Conservation (phyloP, 1,140 invertebrate genomes). For the Forficula auricularia region DNA sequence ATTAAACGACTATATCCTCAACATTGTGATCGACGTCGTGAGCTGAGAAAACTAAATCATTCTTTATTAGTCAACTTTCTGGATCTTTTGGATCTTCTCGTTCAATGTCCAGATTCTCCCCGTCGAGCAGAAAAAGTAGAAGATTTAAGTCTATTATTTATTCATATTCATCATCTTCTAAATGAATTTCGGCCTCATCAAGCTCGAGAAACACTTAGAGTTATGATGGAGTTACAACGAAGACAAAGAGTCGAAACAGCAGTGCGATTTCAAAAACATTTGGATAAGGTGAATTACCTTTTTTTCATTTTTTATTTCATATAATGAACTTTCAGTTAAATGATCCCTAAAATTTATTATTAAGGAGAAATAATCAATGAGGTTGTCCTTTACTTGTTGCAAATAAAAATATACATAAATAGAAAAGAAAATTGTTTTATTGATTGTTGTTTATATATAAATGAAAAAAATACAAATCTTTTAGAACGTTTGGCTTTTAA, state of each 20-base stretch:
- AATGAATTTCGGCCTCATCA: slow-evolving; percentile 97
- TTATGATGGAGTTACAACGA: slow-evolving; percentile 93
- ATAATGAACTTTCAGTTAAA: no score
- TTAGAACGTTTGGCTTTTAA: no score
- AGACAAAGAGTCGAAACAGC: slow-evolving; percentile 78
- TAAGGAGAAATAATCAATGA: no score
- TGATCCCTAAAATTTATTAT: no score
- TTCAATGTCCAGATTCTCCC: slow-evolving; percentile 79
- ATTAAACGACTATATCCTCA: slow-evolving; percentile 87
- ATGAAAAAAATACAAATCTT: no score
- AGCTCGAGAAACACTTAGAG: slow-evolving; percentile 80
- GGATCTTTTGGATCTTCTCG: slow-evolving; percentile 85
- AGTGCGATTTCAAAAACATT: slow-evolving; percentile 76
- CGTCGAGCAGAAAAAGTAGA: slow-evolving; percentile 89
- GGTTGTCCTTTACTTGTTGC: no score
- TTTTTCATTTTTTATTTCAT: slow-evolving; percentile 12
- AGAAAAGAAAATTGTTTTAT: no score
- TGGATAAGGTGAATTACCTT: slow-evolving; percentile 53
- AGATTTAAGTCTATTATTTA: slow-evolving; percentile 88
- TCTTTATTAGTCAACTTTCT: slow-evolving; percentile 91
- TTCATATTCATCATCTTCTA: slow-evolving; percentile 94
- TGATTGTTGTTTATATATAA: no score
- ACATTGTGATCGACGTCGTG: slow-evolving; percentile 85
- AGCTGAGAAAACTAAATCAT: slow-evolving; percentile 94
- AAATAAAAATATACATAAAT: no score